These are phyloP conservation scores for Isaurus tuberculatus DNA, from an alignment of 92 coral and sea anemone species.

Conservation along the genomic window DNA sequence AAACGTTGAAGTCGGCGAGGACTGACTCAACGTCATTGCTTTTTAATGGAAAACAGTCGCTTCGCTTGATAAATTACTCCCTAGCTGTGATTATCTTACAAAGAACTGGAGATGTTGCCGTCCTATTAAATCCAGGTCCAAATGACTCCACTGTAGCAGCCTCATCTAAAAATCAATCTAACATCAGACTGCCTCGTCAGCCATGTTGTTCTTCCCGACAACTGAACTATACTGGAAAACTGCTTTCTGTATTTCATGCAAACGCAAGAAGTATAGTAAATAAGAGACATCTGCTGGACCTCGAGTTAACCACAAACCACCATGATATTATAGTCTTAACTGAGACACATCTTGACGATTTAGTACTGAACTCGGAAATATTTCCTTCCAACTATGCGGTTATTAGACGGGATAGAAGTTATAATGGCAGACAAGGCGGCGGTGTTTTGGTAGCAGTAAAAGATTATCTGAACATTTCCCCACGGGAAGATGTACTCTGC, in stretches of 20 bases:
- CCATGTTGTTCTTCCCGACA: neutral
- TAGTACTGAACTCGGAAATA: neutral
- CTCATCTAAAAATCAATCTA: neutral
- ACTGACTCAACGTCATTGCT: neutral
- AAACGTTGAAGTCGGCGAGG: neutral
- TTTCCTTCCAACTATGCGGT: slow-evolving; percentile 20
- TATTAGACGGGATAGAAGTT: neutral
- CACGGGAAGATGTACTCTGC: neutral
- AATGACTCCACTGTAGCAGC: slow-evolving; percentile 5
- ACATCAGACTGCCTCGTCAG: slow-evolving; percentile 2
- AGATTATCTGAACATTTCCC: slow-evolving; percentile 13
- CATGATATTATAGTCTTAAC: neutral
- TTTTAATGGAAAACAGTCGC: neutral
- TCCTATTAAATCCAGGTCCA: neutral
- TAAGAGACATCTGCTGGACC: slow-evolving; percentile 7
- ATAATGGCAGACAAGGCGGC: neutral
- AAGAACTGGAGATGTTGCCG: neutral
- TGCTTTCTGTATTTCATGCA: neutral
- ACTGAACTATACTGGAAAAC: neutral
- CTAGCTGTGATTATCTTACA: slow-evolving; percentile 17
- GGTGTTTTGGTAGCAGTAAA: slow-evolving; percentile 15
- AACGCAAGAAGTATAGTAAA: slow-evolving; percentile 27
- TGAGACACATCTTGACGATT: slow-evolving; percentile 6
- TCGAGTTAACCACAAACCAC: neutral
- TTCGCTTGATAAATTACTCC: slow-evolving; percentile 10